These are phyloP conservation scores for Pollachius pollachius DNA, from an alignment of 2,113 vertebrate species.

Conservation along the genomic window DNA sequence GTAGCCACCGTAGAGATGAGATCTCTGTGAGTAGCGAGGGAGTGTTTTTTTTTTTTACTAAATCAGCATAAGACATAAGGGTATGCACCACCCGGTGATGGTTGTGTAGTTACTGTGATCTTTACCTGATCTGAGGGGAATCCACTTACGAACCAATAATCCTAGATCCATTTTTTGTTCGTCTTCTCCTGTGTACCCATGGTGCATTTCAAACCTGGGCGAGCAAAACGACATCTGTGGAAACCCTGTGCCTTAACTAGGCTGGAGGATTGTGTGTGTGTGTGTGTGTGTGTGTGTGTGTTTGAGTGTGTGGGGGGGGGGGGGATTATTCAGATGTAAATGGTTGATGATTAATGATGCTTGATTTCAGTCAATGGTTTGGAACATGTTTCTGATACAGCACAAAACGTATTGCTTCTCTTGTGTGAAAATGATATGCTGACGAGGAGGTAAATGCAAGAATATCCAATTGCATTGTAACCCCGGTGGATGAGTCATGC, in stretches of 20 bases:
- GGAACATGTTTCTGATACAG: constrained; percentile 2
- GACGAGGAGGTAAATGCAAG: neutral
- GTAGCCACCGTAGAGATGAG: too few species aligned
- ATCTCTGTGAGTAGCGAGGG: too few species aligned
- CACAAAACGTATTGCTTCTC: neutral
- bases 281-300: too few species aligned
- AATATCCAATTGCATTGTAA: neutral
- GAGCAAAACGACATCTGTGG: constrained; percentile 26
- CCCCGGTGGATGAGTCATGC: neutral
- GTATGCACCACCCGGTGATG: neutral
- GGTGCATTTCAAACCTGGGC: constrained; percentile 44
- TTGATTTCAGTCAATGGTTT: constrained; percentile 18
- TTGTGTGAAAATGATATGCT: neutral
- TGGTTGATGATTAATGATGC: constrained; percentile 8
- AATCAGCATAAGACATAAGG: too few species aligned
- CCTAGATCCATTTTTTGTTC: constrained; percentile 5
- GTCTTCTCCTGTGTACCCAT: constrained; percentile 28
- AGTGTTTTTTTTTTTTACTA: too few species aligned
- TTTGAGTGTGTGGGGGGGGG: neutral
- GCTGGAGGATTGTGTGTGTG: neutral
- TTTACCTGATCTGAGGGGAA: neutral
- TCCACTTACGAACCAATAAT: constrained; percentile 14
- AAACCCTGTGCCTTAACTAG: constrained; percentile 27
- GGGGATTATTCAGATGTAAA: constrained; percentile 23
- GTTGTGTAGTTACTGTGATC: neutral